Base-by-base conservation (phyloP, 1,140 invertebrate genomes). In the Hylaeus volcanicus region DNA sequence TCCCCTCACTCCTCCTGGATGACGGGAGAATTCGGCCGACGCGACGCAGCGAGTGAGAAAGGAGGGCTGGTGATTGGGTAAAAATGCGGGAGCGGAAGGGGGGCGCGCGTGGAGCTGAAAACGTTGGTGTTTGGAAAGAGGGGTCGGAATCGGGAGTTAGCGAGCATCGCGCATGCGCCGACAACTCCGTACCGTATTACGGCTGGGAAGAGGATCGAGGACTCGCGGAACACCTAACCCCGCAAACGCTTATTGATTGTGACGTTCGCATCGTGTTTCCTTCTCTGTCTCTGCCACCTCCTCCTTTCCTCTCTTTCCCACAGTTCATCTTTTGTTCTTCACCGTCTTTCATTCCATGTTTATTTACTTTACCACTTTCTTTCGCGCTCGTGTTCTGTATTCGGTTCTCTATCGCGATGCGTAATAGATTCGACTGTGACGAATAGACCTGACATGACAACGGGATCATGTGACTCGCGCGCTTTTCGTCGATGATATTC, bases 241-340 rank as follows among this genome's bases (percentile, higher is more conserved):
- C 76, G 79, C 86, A 88, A 88, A 86, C 86, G 83, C 78, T 88
- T 88, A 88, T 88, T 88, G 88, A 88, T 88, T 88, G 88, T 85
- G 86, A 86, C 86, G 80, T 82, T 84, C 71, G 74, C 79, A 74
- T 81, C 83, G 79, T 82, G 69, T 69, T 77, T 88, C 84, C 75
- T 69, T 64, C 68, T 73, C 83, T 74, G 70, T 82, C 82, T 66
- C 58, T 63, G 39, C 56, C 77, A 66, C 75, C 61, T 26, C 26
- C 26, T 26, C 26, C 26, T 15, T 55, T 43, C 55, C 74, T 74
- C 58, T 71, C 75, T 14, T 66, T 85, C 75, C n/a, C 51, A 3
- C 81, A 45, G 43, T 55, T 41, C 45, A 58, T 45, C 55, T 60
- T 26, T 48, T 64, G 0, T 53, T 48, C 51, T 55, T 39, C 0